Base-by-base conservation (phyloP, 2,797 vertebrate species). In the Podarcis siculus region DNA sequence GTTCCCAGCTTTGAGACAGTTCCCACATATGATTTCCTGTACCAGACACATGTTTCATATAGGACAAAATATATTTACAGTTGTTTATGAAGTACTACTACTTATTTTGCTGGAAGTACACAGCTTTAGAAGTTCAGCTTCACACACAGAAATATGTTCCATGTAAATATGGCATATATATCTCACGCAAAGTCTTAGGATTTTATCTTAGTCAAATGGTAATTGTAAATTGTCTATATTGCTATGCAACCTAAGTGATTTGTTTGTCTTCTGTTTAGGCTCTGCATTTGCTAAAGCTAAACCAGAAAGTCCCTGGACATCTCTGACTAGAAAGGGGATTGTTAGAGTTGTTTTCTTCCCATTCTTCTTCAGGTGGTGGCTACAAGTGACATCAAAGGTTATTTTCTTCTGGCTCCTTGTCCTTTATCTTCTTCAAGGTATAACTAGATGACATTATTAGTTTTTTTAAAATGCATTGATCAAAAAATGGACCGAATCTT, bases 221-320 rank as follows among this genome's bases (percentile, higher is more conserved):
- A 89, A 71, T 7, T 67, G 30, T 25, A 72, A 82, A 42, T 79
- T 12, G 35, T 49, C 12, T 55, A 39, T 42, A 37, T 79, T 80
- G 61, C 25, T 81, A 42, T 64, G 23, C 32, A 45, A 15, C 25
- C 61, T 37, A 13, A 78, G 27, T 85, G 4, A 30, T 87, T 85
- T 76, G 77, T 13, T 86, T 79, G 87, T 15, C 85, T 89, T 90
- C 87, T 91, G 83, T 93, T 35, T 91, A 99, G 99, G 99, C 25
- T 99, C 99, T 87, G 98, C 99, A 25, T 99, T 99, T 97, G 99
- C 98, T 86, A 99, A 99, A 95, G 98, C 99, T 95, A 99, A 99
- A 95, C 99, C 99, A 3, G 99, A 99, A 97, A 99, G 98, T 94
- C 98, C 99, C 5, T 99, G 99, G 99, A 99, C 98, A 2, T 98